phyloP scores from a whole-genome alignment of 2,797 vertebrate species.

The Sebastes taczanowskii region DNA sequence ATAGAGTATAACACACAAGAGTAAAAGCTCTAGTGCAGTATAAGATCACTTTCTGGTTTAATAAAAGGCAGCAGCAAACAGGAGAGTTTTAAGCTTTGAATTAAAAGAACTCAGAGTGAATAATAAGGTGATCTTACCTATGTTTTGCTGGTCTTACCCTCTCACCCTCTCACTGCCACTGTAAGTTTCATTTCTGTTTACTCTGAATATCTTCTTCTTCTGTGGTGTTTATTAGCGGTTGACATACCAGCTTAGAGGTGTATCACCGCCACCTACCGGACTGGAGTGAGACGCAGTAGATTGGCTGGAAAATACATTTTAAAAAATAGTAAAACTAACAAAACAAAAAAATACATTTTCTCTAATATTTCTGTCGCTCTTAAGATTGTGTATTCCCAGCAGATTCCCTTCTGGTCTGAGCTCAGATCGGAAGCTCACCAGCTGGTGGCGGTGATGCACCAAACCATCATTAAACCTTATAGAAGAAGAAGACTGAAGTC shows the following conservation, averaged over 20 bases:
- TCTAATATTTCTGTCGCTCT: background rate
- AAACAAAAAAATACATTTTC: rapidly evolving
- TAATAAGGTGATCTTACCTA: background rate
- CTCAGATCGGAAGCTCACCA: too few species aligned
- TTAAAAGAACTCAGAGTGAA: background rate
- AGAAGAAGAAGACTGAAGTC: constrained; percentile 32
- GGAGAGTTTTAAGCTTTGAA: too few species aligned
- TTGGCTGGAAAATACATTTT: background rate
- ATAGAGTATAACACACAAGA: too few species aligned
- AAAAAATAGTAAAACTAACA: background rate
- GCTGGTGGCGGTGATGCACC: too few species aligned
- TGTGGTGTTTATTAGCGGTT: background rate
- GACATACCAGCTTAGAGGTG: background rate
- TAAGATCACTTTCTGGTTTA: too few species aligned
- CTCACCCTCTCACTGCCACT: background rate
- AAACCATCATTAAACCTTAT: too few species aligned
- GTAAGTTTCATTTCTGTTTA: constrained; percentile 19
- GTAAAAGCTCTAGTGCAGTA: too few species aligned
- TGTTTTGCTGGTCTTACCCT: background rate
- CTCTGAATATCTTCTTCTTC: background rate
- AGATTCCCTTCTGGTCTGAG: background rate
- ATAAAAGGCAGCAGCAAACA: too few species aligned
- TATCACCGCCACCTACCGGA: background rate
- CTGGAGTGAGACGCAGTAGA: background rate
- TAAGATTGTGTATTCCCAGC: background rate